Percentiles rank a stretch among this genome's conserved stretches.
These are phyloP conservation scores for Apolygus lucorum DNA, from an alignment of 1,140 invertebrate genomes.

Conservation along the genomic window DNA sequence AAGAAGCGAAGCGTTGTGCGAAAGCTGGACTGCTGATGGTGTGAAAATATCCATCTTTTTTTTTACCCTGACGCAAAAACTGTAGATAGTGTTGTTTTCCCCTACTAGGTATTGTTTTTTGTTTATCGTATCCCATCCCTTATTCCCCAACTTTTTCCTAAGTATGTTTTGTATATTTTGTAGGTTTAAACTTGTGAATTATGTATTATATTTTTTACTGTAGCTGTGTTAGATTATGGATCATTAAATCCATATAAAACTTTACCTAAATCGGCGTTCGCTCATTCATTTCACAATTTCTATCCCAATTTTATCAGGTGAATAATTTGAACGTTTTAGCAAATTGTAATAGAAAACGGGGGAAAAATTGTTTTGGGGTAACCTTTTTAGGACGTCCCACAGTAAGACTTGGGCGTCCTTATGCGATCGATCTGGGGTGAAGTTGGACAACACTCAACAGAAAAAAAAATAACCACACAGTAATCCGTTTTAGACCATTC, in stretches of 20 bases:
- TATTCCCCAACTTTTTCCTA: not conserved
- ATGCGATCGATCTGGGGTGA: no score
- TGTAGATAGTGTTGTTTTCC: no score
- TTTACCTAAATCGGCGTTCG: not conserved
- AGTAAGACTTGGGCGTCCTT: no score
- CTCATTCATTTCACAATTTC: not conserved
- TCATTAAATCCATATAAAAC: not conserved
- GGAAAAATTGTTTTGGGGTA: not conserved
- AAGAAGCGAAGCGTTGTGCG: no score
- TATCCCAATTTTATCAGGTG: not conserved
- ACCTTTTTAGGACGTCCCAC: no score
- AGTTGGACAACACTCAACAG: no score
- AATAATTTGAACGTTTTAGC: not conserved
- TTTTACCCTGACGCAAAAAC: no score
- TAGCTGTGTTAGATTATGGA: constrained; percentile 7
- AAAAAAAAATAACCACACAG: no score
- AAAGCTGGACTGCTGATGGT: no score
- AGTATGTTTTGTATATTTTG: constrained; percentile 2
- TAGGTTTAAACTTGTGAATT: constrained; percentile 6
- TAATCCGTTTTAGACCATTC: no score
- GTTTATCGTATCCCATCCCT: not conserved
- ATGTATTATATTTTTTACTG: constrained; percentile 6
- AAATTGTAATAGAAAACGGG: not conserved
- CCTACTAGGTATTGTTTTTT: no score
- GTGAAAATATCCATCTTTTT: no score